These are phyloP conservation scores for Erpetoichthys calabaricus DNA, from an alignment of 2,797 vertebrate genomes.

Conservation along the genomic window DNA sequence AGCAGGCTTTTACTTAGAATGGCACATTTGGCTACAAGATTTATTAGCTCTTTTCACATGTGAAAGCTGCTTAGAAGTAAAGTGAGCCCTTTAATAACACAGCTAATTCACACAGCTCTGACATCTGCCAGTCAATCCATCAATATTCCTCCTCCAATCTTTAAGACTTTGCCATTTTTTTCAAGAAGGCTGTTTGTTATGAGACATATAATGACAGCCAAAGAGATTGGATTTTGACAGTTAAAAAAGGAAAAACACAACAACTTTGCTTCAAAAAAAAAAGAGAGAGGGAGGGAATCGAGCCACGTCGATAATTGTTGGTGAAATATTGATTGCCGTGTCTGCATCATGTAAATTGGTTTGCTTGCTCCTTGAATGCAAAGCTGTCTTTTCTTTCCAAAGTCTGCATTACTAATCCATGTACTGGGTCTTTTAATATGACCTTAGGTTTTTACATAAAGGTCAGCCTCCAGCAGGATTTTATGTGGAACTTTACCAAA, in stretches of 20 bases:
- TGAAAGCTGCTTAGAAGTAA: neutral
- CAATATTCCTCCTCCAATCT: neutral
- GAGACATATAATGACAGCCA: slow-evolving; percentile 5
- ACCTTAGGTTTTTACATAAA: neutral
- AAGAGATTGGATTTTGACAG: slow-evolving; percentile 12
- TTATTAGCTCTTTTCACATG: neutral
- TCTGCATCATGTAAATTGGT: slow-evolving; percentile 16
- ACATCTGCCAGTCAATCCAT: slow-evolving; percentile 3
- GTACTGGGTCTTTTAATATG: neutral
- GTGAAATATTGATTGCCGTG: slow-evolving; percentile 14
- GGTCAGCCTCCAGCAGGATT: neutral
- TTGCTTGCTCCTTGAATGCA: slow-evolving; percentile 1
- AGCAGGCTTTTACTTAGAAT: neutral
- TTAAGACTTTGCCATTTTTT: neutral
- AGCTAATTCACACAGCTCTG: neutral
- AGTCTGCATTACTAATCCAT: neutral
- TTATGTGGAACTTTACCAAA: too few species aligned
- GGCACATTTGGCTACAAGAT: neutral
- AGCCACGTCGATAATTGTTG: slow-evolving; percentile 5
- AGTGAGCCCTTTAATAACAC: neutral
- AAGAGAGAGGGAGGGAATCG: slow-evolving; percentile 8
- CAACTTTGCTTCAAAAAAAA: slow-evolving; percentile 6
- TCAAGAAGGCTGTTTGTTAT: neutral
- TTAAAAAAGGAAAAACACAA: neutral
- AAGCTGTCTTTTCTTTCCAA: neutral